Percentiles rank a stretch among this genome's conserved stretches.
These are phyloP conservation scores for Epinotia nisella DNA, from an alignment of 2,888 invertebrate genomes.

Conservation along the genomic window DNA sequence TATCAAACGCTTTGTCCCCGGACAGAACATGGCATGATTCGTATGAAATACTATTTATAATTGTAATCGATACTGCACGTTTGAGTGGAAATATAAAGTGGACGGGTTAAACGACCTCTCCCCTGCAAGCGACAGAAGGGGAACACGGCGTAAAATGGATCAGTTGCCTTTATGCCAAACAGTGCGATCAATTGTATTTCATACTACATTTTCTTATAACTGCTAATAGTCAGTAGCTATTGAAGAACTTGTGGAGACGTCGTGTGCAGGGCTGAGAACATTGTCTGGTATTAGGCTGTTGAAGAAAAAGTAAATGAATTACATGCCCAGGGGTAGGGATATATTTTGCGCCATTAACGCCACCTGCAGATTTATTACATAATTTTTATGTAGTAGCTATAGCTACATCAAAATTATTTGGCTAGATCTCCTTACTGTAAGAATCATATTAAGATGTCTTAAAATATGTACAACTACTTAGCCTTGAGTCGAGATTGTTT, in stretches of 20 bases:
- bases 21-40: neutral
- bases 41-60: constrained; percentile 14
- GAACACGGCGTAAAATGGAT: constrained; percentile 63
- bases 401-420: too few relatives aligned
- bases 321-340: too few relatives aligned
- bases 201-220: neutral
- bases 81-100: constrained; percentile 34
- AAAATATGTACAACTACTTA: too few relatives aligned
- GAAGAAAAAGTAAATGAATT: too few relatives aligned
- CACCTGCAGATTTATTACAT: too few relatives aligned
- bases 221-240: neutral
- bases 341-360: too few relatives aligned
- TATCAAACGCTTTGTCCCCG: neutral
- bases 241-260: neutral
- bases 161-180: constrained; percentile 61
- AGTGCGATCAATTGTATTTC: constrained; percentile 34
- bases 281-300: too few relatives aligned
- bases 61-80: constrained; percentile 26
- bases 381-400: too few relatives aligned
- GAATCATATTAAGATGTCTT: too few relatives aligned
- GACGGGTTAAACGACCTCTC: constrained; percentile 40
- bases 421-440: too few relatives aligned
- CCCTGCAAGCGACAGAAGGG: constrained; percentile 24
- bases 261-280: too few relatives aligned
- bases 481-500: too few relatives aligned